A percentile compares a stretch with the other conserved stretches of the same genome.
phyloP scores from a whole-genome alignment of 2,113 vertebrate genomes.

The Archocentrus centrarchus region DNA sequence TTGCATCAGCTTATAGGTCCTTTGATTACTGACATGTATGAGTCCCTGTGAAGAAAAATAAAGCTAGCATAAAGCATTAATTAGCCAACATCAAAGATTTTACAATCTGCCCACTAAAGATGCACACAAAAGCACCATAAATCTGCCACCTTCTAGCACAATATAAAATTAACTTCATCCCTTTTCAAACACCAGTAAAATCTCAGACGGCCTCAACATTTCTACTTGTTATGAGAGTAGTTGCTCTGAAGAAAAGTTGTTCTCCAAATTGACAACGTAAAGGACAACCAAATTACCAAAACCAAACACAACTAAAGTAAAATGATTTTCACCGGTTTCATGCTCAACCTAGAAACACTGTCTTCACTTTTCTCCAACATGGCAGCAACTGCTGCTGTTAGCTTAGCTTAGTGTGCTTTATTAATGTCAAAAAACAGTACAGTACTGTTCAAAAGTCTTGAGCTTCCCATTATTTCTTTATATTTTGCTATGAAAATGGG shows the following conservation, averaged over 20 bases:
- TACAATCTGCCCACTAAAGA: neutral
- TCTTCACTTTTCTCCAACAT: no score
- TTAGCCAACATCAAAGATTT: constrained; percentile 6
- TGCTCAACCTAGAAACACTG: no score
- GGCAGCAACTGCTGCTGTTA: no score
- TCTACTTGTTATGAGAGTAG: neutral
- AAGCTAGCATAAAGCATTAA: neutral
- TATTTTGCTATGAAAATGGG: no score
- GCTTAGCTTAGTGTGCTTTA: no score
- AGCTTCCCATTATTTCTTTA: no score
- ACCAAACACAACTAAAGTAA: no score
- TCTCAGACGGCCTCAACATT: neutral
- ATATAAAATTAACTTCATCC: neutral
- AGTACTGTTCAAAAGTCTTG: no score
- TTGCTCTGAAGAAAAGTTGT: neutral
- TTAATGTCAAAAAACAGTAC: no score
- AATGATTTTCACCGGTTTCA: no score
- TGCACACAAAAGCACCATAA: neutral
- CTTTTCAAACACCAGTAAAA: neutral
- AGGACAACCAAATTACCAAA: neutral
- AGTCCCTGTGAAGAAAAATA: neutral
- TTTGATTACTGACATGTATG: neutral
- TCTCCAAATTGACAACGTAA: neutral
- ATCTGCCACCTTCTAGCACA: neutral
- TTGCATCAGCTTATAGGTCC: neutral